Evolutionary conservation across 1,140 invertebrate genomes (phyloP).

Genomic region (Penaeus japonicus): DNA sequence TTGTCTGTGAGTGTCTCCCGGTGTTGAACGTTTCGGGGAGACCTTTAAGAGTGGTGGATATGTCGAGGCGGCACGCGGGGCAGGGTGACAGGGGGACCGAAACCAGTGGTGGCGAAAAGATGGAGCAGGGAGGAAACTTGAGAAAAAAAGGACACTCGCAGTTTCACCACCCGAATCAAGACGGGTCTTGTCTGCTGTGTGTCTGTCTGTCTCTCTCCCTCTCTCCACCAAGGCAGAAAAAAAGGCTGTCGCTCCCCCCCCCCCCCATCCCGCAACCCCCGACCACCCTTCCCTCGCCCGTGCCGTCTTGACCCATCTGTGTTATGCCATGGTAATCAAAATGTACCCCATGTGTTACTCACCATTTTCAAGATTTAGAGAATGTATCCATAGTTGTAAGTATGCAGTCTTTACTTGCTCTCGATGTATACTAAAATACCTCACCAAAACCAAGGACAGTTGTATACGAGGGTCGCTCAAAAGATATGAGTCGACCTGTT

Average conservation of each 20-base stretch:
- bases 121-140: no score
- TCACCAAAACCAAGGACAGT: conserved; percentile 25
- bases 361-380: conserved; percentile 34
- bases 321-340: conserved; percentile 18
- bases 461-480: conserved; percentile 33
- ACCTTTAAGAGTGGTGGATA: no score
- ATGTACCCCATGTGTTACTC: background rate
- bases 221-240: background rate
- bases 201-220: background rate
- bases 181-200: no score
- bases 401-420: conserved; percentile 22
- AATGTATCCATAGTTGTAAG: conserved; percentile 48
- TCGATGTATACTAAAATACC: conserved; percentile 46
- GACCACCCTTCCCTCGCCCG: no score
- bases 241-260: background rate
- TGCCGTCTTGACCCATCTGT: no score
- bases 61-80: no score
- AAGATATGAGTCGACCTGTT: background rate
- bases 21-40: no score
- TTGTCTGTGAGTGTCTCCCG: no score
- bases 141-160: no score
- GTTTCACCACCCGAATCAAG: no score
- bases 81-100: no score
- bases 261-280: background rate
- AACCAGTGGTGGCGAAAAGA: no score